Conservation (phyloP, 2,113 vertebrate species). For the Psammodynastes pulverulentus region DNA sequence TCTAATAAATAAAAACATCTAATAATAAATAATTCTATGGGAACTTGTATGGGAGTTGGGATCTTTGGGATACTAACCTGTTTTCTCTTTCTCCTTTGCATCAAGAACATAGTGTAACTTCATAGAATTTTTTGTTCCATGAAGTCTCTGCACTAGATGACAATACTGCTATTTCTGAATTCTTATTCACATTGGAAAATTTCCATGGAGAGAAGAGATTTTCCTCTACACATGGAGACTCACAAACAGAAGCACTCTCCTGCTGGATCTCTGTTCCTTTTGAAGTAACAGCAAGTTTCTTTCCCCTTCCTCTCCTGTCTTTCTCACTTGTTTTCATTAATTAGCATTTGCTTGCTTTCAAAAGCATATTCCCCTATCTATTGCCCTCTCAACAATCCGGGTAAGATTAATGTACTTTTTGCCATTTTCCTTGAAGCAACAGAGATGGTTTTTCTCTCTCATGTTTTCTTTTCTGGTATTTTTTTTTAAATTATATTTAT, state of each 20-base stretch:
- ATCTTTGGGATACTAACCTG: not conserved
- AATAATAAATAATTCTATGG: not conserved
- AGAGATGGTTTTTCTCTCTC: not conserved
- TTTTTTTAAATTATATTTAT: not conserved
- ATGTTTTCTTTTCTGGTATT: not conserved
- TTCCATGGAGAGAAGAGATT: not conserved
- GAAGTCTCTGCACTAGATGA: not conserved
- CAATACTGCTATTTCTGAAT: not conserved
- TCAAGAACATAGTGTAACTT: not conserved
- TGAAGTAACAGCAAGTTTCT: not conserved
- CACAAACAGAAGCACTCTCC: too few relatives aligned
- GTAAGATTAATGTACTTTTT: not conserved
- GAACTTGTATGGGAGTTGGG: not conserved
- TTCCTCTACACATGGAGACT: not conserved
- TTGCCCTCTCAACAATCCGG: not conserved
- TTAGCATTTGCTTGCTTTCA: not conserved
- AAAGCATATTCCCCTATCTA: not conserved
- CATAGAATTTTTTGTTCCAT: not conserved
- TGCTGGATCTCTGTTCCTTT: not conserved
- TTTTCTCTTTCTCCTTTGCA: not conserved
- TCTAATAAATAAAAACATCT: not conserved
- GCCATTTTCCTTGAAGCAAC: not conserved
- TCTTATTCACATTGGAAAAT: not conserved
- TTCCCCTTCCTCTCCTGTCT: not conserved
- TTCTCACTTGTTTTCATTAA: not conserved